Percentiles rank a stretch among this genome's conserved stretches.
Evolutionary conservation across 2,888 invertebrate genomes (phyloP).

Genomic region (Ophraella communa): DNA sequence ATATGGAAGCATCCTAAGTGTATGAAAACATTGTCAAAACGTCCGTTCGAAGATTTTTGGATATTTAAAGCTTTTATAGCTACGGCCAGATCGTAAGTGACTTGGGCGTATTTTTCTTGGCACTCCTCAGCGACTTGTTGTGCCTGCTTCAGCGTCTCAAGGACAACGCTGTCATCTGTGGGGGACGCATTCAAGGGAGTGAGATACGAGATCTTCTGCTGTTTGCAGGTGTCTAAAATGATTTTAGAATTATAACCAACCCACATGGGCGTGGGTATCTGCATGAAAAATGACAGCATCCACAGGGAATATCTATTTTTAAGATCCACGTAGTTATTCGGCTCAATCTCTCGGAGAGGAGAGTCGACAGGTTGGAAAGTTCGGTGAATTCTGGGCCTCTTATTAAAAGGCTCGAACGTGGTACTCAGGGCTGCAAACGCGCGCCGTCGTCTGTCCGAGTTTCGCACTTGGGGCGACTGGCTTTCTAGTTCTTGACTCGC

Average conservation of each 20-base stretch:
- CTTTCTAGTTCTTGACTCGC: too few relatives aligned
- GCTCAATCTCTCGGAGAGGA: constrained; percentile 2
- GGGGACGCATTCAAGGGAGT: constrained; percentile 49
- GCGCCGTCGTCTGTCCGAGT: constrained; percentile 11
- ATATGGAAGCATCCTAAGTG: constrained; percentile 32
- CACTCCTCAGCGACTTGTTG: constrained; percentile 41
- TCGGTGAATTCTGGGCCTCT: constrained; percentile 8
- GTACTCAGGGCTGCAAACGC: constrained; percentile 6
- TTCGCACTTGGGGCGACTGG: too few relatives aligned
- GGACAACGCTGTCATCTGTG: constrained; percentile 44
- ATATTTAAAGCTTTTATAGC: constrained; percentile 44
- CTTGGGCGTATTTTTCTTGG: constrained; percentile 38
- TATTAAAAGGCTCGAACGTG: constrained; percentile 1
- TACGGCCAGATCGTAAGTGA: constrained; percentile 51
- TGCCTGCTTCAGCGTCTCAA: constrained; percentile 42
- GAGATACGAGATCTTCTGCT: constrained; percentile 46
- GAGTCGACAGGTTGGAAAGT: constrained; percentile 4
- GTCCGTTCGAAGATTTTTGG: constrained; percentile 11
- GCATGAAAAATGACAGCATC: not conserved
- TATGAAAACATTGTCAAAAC: constrained; percentile 29
- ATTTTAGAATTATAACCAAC: constrained; percentile 28
- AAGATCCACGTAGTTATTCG: not conserved
- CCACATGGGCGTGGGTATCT: constrained; percentile 8
- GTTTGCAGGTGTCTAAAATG: constrained; percentile 2
- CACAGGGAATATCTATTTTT: not conserved